Evolutionary conservation across 2,113 vertebrate genomes (phyloP), one percentile per base, ranked within the genome.

Genomic region (Prionailurus viverrinus): DNA sequence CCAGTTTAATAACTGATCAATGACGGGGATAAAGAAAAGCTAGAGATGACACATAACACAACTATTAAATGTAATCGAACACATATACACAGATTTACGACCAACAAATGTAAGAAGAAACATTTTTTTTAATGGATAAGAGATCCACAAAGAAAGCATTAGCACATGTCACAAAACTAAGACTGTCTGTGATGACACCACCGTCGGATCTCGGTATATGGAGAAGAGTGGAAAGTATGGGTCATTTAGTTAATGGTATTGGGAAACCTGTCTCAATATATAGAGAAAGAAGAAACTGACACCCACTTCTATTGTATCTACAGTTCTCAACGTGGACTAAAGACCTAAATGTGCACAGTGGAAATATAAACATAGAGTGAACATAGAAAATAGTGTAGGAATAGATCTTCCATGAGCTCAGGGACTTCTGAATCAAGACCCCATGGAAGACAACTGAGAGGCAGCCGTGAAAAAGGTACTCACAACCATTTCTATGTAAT

Each of bases 121-220:
- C 1, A 31, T 33, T n/a, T 19, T 55, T 31, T 48, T 31, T 36
- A 92, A 74, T 5, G 66, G 12, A 51, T n/a, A 12, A 93, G 39
- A 33, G 3, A 69, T 39, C 7, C 74, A 33, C 7, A 31, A 14
- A 21, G 31, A 65, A 83, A 83, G 14, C 5, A 39, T 74, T 3
- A 51, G 41, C 61, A 25, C 5, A 18, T 23, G 66, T 51, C 87
- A 74, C 33, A 80, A 69, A 87, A 33, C 48, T 51, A 55, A 83
- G 53, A 41, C n/a, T 1, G 4, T 21, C 58, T 92, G 80, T 85
- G 68, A 33, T 14, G 29, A 31, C 19, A 27, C 5, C 19, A 2
- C 39, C 2, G 0, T 2, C 10, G 5, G 21, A 39, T 19, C 65
- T 89, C 5, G 1, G 73, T 23, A 25, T 13, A 16, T 4, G 7